phyloP scores from a whole-genome alignment of 2,888 invertebrate species.

The Drosophila limbata region DNA sequence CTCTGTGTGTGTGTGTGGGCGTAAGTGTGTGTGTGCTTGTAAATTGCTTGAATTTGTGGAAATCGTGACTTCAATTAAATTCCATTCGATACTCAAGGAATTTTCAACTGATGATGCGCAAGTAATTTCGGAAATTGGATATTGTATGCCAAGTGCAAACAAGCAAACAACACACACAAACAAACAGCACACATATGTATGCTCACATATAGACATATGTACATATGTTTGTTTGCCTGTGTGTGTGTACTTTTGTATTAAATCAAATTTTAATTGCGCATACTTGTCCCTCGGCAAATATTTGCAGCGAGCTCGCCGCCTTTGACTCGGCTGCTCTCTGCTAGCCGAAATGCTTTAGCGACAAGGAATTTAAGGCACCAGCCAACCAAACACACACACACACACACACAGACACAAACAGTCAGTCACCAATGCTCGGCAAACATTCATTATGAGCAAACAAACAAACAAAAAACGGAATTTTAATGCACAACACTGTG shows the following conservation, averaged over 20 bases:
- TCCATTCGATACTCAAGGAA: constrained; percentile 85
- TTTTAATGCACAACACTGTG: constrained; percentile 20
- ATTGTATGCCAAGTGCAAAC: constrained; percentile 76
- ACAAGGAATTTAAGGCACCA: constrained; percentile 71
- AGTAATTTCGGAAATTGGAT: constrained; percentile 84
- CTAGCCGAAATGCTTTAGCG: constrained; percentile 68
- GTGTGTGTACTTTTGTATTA: constrained; percentile 69
- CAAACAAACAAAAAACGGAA: constrained; percentile 50
- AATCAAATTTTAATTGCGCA: constrained; percentile 84
- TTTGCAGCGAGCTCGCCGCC: constrained; percentile 78
- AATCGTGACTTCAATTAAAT: constrained; percentile 85
- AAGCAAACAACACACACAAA: constrained; percentile 53
- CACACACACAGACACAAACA: constrained; percentile 21
- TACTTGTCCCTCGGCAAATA: constrained; percentile 83
- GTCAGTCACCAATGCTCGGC: constrained; percentile 43
- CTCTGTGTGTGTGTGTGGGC: constrained; percentile 1
- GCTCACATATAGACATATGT: constrained; percentile 8
- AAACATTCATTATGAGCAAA: constrained; percentile 75
- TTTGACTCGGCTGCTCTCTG: constrained; percentile 67
- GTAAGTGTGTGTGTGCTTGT: constrained; percentile 30
- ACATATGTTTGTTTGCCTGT: constrained; percentile 28
- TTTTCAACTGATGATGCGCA: constrained; percentile 81
- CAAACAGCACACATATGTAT: constrained; percentile 16
- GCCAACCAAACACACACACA: constrained; percentile 13
- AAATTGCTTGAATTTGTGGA: constrained; percentile 77